These are phyloP conservation scores for Acanthacorydalis orientalis DNA, from an alignment of 2,888 invertebrate species.

Conservation along the genomic window DNA sequence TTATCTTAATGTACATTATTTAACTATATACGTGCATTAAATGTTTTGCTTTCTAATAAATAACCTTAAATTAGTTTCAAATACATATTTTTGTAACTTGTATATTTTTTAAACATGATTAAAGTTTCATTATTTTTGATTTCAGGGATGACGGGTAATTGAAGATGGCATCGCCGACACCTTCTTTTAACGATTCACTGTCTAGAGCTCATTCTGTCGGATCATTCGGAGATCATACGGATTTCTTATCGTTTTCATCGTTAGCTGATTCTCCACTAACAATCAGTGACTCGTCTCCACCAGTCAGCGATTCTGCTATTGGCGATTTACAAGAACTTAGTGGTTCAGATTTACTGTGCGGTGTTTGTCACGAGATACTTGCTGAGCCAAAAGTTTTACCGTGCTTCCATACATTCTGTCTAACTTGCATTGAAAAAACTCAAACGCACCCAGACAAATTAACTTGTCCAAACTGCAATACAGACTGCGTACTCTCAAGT, in stretches of 20 bases:
- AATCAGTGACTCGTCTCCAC: conserved; percentile 75
- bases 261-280: conserved; percentile 58
- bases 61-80: too few species aligned
- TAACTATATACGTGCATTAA: too few species aligned
- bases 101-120: too few species aligned
- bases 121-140: too few species aligned
- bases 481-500: conserved; percentile 18
- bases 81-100: too few species aligned
- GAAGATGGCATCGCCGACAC: conserved; percentile 88
- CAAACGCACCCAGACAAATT: conserved; percentile 52
- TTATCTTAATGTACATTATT: too few species aligned
- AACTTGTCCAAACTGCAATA: conserved; percentile 51
- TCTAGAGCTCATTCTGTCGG: conserved; percentile 83
- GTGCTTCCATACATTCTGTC: conserved; percentile 75
- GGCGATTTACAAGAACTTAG: conserved; percentile 46
- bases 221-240: conserved; percentile 66
- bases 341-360: conserved; percentile 30
- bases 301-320: conserved; percentile 70
- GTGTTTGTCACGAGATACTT: conserved; percentile 59
- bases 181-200: conserved; percentile 74
- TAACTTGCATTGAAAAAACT: conserved; percentile 60
- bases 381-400: conserved; percentile 58
- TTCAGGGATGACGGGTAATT: conserved; percentile 74
- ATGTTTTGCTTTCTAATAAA: too few species aligned
- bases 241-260: conserved; percentile 44